These are phyloP conservation scores for Blera fallax DNA, from an alignment of 2,888 invertebrate species.

Conservation along the genomic window DNA sequence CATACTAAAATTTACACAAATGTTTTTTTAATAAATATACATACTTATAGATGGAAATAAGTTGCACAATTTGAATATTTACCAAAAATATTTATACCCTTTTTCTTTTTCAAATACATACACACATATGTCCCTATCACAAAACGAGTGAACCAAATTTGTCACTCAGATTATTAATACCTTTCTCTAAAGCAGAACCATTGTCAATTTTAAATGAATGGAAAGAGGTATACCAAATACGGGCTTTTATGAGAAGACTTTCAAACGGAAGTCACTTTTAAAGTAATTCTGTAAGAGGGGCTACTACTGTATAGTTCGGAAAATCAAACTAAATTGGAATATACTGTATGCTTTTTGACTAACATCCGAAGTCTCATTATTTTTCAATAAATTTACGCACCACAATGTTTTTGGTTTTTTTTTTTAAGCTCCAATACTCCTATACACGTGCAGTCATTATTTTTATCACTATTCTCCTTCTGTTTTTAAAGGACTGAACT, in stretches of 20 bases:
- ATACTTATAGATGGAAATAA: not conserved
- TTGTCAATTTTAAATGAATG: not conserved
- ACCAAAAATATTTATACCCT: not conserved
- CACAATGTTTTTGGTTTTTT: not conserved
- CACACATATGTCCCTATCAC: not conserved
- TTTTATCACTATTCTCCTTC: conserved; percentile 23
- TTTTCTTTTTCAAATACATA: not conserved
- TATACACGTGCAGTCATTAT: conserved; percentile 13
- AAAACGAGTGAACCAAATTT: not conserved
- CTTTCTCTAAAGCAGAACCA: not conserved
- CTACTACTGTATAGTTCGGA: not conserved
- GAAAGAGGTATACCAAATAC: not conserved
- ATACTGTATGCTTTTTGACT: not conserved
- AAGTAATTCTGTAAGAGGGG: not conserved
- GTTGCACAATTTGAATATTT: not conserved
- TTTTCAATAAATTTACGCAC: conserved; percentile 13
- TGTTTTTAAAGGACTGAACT: conserved; percentile 22
- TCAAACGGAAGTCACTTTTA: not conserved
- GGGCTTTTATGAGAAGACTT: not conserved
- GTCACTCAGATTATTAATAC: not conserved
- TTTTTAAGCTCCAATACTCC: conserved; percentile 10
- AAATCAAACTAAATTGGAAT: not conserved
- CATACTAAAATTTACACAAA: not conserved
- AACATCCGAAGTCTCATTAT: not conserved
- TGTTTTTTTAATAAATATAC: not conserved